Evolutionary conservation across 1,140 invertebrate species (phyloP), one percentile per base, ranked within the genome.

Genomic region (Calephelis virginiensis): DNA sequence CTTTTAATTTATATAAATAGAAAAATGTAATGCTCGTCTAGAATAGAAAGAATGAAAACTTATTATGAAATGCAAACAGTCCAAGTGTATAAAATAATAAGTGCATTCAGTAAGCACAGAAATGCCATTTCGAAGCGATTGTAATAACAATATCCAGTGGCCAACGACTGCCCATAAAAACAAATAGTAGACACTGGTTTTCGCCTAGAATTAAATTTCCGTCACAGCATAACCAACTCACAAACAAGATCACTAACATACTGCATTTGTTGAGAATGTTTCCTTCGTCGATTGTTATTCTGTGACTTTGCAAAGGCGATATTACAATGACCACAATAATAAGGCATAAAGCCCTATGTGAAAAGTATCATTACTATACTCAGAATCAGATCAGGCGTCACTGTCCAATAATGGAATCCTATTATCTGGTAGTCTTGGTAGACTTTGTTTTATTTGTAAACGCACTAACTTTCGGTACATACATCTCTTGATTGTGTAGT

Each of bases 281-380:
- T 8, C 38, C n/a, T 14, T 46, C 8, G 5, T 60, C 6, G 8
- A 47, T 69, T 56, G 37, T 37, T 77, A 68, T 7, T 56, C 76
- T 86, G 78, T 83, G 75, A 64, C 60, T 6, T 14, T 47, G 71
- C 78, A 67, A 73, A 47, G 59, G 68, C 60, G 43, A 70, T 73
- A 71, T 66, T 80, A 74, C 63, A 67, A 72, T 75, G 73, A 76
- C 81, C 80, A 82, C 81, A 79, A 81, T 83, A 85, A 82, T 83
- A 75, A 69, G 67, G 68, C 75, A 80, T 83, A 80, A 82, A 76
- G 70, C 68, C 67, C 76, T 78, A 66, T 76, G 75, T 80, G 76
- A 80, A 76, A 79, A 78, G 76, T 80, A 75, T 81, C 80, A 78
- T 80, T 78, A 63, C 63, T 72, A 73, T 83, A 78, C 72, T 72